Conservation (phyloP, 2,797 vertebrate species). For the Phoebastria nigripes region DNA sequence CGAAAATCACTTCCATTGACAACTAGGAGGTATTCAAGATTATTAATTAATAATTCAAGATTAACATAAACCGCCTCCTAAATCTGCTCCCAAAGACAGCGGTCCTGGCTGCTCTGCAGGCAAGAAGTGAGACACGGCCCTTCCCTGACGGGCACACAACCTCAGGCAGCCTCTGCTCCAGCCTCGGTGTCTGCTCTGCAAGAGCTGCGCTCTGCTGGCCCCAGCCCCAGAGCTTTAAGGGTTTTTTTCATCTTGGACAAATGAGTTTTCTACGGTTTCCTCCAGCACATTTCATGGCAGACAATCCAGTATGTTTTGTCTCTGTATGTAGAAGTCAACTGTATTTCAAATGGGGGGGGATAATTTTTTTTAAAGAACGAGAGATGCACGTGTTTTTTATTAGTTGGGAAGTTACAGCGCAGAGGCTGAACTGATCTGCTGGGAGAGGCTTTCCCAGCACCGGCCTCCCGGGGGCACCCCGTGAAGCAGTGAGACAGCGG, state of each 20-base stretch:
- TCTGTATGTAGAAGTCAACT: background rate
- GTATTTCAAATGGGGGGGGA: background rate
- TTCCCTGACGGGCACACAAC: background rate
- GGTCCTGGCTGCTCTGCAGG: background rate
- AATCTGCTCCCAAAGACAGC: background rate
- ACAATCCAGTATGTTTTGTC: background rate
- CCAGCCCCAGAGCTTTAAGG: background rate
- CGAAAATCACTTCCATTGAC: background rate
- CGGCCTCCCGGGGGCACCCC: background rate
- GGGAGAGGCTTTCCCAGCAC: background rate
- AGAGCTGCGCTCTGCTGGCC: background rate
- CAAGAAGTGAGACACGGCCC: background rate
- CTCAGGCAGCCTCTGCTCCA: background rate
- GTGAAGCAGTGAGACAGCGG: background rate
- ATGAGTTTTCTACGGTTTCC: background rate
- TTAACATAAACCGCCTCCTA: background rate
- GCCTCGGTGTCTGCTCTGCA: background rate
- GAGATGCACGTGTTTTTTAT: too few relatives aligned
- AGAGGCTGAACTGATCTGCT: background rate
- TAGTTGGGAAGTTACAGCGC: accelerated
- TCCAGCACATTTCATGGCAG: background rate
- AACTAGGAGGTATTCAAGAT: background rate
- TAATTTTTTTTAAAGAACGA: background rate
- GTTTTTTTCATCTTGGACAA: background rate
- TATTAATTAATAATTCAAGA: background rate